A percentile compares a stretch with the other conserved stretches of the same genome.
Evolutionary conservation across 2,797 vertebrate species (phyloP).

Genomic region (Spinus pinus): DNA sequence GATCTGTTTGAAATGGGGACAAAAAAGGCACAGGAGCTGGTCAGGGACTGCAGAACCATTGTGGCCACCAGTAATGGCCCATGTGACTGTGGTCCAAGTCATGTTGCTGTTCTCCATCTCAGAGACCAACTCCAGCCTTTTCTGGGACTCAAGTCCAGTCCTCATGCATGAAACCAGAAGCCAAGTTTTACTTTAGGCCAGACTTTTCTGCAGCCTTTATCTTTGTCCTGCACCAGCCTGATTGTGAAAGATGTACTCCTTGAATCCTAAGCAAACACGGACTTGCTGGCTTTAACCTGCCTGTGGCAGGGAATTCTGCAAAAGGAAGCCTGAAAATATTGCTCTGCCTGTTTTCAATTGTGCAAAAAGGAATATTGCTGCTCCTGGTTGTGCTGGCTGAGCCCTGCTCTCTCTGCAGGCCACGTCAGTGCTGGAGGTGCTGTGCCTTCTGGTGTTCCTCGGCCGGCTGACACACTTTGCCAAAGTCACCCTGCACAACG

Average conservation of each 20-base stretch:
- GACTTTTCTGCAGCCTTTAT: neutral
- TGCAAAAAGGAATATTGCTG: neutral
- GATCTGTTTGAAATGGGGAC: neutral
- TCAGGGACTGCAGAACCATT: neutral
- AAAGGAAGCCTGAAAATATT: neutral
- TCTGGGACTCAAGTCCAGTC: neutral
- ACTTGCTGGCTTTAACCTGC: neutral
- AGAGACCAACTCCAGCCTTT: neutral
- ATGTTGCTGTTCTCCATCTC: neutral
- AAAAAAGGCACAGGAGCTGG: neutral
- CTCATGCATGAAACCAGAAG: neutral
- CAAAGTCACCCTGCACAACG: conserved; percentile 79
- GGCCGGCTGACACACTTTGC: conserved; percentile 85
- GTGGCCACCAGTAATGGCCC: neutral
- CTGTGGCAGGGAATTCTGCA: neutral
- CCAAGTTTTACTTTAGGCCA: neutral
- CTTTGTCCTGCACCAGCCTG: neutral
- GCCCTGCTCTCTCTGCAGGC: conserved; percentile 69
- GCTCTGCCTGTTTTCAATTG: neutral
- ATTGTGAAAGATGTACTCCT: neutral
- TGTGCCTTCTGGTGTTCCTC: conserved; percentile 85
- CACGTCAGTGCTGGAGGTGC: conserved; percentile 82
- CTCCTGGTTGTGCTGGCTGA: neutral
- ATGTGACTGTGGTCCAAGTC: neutral
- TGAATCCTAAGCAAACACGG: neutral